Evolutionary conservation across 2,113 vertebrate species (phyloP), one percentile per base, ranked within the genome.

Genomic region (Zosterops pallidus): DNA sequence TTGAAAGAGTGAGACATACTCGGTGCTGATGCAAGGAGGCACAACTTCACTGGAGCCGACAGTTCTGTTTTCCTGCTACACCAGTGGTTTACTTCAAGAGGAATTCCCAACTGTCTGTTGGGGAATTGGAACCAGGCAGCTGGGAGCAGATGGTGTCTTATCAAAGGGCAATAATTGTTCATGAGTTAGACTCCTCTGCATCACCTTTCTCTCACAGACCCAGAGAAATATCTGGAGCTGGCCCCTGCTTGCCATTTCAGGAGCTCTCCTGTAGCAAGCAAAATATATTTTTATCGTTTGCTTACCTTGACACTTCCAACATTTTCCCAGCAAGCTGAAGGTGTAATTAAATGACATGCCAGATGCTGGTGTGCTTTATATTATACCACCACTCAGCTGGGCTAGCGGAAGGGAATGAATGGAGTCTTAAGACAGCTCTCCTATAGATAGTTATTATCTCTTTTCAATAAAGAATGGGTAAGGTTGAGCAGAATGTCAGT

Each of bases 391-490:
- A 37, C 83, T 93, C 78, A 90, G 95, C 88, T 92, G 87, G 94
- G 77, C 92, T 74, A 86, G 92, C 42, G 0, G 64, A 69, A 92
- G 78, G 86, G 59, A 96, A 94, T 89, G 90, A 97, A 95, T 57
- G 94, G 88, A 90, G 89, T 64, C 83, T 83, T 82, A 77, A 96
- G 96, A 96, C 82, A 94, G 94, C 94, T 96, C 79, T 91, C 89
- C 90, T 63, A 74, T 92, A 95, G 91, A 83, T 94, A 83, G 86
- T 94, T 95, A 91, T 97, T 94, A 96, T 94, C 94, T 95, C 94
- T 90, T 96, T 96, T 91, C 92, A 83, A 24, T 92, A 96, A 97
- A 97, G 95, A 94, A 94, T 65, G 83, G 68, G 83, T 97, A 90
- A 84, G 92, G 92, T 92, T 94, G 92, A 97, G 84, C 79, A 94